Evolutionary conservation across 2,797 vertebrate species (phyloP).

Genomic region (Acanthornis magna): DNA sequence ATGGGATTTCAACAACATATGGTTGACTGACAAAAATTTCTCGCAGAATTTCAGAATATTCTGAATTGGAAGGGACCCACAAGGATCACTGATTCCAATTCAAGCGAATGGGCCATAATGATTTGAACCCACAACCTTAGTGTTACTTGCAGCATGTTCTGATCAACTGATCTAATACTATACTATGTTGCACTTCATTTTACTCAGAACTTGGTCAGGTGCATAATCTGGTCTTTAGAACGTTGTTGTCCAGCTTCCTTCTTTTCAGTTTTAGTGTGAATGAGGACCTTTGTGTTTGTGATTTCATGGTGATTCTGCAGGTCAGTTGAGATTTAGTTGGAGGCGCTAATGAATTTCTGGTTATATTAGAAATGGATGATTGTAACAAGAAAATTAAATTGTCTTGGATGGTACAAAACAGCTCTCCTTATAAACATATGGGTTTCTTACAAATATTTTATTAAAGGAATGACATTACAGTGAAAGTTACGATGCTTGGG

Average conservation of each 20-base stretch:
- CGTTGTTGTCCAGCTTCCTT: neutral
- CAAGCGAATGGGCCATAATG: neutral
- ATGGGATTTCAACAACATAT: neutral
- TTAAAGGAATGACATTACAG: neutral
- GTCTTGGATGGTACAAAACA: neutral
- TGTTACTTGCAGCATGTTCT: neutral
- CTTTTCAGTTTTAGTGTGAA: neutral
- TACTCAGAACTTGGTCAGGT: neutral
- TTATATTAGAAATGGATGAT: neutral
- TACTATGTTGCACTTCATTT: neutral
- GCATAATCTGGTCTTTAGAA: neutral
- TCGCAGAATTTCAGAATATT: neutral
- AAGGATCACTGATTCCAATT: neutral
- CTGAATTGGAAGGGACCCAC: neutral
- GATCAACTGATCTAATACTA: neutral
- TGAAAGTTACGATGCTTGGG: fast-evolving
- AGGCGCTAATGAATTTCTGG: neutral
- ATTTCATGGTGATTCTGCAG: neutral
- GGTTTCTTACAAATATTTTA: neutral
- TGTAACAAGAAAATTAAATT: neutral
- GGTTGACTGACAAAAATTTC: neutral
- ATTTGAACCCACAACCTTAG: neutral
- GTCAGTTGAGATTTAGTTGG: neutral
- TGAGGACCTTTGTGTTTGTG: neutral
- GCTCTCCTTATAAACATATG: neutral